phyloP scores from a whole-genome alignment of 2,888 invertebrate species.

The Leucania comma region DNA sequence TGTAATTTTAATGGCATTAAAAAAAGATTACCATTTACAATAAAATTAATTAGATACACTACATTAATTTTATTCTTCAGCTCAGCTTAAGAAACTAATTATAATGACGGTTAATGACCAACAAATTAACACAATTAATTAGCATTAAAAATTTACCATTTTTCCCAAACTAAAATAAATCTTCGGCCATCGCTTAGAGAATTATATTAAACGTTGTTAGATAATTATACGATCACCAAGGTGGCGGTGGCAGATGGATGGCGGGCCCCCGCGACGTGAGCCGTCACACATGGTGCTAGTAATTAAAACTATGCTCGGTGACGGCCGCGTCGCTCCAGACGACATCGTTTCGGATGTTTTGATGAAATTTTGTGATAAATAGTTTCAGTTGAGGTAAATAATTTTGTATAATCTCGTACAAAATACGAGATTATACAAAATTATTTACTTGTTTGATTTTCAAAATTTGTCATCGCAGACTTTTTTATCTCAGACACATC shows the following conservation, averaged over 20 bases:
- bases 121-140: background rate
- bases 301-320: slow-evolving; percentile 79
- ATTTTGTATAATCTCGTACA: too few species aligned
- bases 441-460: too few species aligned
- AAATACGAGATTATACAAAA: background rate
- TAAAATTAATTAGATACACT: background rate
- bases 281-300: slow-evolving; percentile 86
- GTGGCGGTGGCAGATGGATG: slow-evolving; percentile 73
- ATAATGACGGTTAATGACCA: background rate
- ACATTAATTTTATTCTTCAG: background rate
- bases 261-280: slow-evolving; percentile 82
- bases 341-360: slow-evolving; percentile 40
- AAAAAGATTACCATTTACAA: too few species aligned
- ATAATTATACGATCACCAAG: slow-evolving; percentile 88
- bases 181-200: slow-evolving; percentile 55
- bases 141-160: background rate
- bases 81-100: too few species aligned
- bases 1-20: background rate
- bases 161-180: slow-evolving; percentile 16
- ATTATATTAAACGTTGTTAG: slow-evolving; percentile 75
- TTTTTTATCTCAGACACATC: too few species aligned
- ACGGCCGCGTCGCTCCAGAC: slow-evolving; percentile 25
- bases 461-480: too few species aligned
- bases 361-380: slow-evolving; percentile 47
- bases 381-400: slow-evolving; percentile 9